Evolutionary conservation across 2,888 invertebrate genomes (phyloP).

Genomic region (Cheilosia grossa): DNA sequence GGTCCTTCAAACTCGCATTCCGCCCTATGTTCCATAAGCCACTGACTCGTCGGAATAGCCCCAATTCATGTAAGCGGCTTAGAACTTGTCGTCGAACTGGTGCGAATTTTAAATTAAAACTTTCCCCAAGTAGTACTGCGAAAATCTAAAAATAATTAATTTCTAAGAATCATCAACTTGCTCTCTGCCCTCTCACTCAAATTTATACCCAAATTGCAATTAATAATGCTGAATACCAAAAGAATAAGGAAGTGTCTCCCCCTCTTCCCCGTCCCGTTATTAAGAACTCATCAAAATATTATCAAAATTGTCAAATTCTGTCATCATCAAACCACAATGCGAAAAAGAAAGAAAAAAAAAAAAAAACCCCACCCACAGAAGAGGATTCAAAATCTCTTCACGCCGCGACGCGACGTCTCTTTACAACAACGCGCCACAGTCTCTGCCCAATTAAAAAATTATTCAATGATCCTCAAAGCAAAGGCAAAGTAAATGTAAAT

Average conservation of each 20-base stretch:
- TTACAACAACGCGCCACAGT: not conserved
- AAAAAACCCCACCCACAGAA: not conserved
- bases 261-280: constrained; percentile 2
- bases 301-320: constrained; percentile 38
- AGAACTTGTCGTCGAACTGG: not conserved
- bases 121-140: not conserved
- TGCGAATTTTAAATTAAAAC: constrained; percentile 9
- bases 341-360: not conserved
- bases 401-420: constrained; percentile 8
- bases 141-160: not conserved
- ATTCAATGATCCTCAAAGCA: constrained; percentile 68
- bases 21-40: too few relatives aligned
- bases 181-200: not conserved
- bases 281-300: constrained; percentile 48
- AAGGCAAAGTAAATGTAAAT: constrained; percentile 70
- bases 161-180: not conserved
- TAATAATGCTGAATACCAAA: constrained; percentile 5
- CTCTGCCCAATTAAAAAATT: constrained; percentile 63
- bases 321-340: constrained; percentile 23
- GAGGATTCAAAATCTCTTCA: constrained; percentile 21
- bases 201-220: not conserved
- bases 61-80: not conserved
- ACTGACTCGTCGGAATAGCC: too few relatives aligned
- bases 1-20: too few relatives aligned
- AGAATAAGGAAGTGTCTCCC: too few relatives aligned